phyloP scores from a whole-genome alignment of 2,113 vertebrate species.

The Oplegnathus fasciatus region DNA sequence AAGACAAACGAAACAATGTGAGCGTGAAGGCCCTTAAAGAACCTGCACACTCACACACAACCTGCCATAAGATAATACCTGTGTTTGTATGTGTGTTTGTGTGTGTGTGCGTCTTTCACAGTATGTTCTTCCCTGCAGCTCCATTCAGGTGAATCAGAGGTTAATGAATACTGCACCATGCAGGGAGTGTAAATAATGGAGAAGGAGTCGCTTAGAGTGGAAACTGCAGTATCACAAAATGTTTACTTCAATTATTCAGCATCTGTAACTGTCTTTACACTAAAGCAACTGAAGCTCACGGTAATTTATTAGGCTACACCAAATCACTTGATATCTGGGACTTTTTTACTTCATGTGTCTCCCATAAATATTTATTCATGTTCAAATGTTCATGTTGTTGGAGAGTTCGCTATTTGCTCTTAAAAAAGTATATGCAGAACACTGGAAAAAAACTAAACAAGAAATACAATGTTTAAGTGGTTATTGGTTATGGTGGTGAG shows the following conservation, averaged over 20 bases:
- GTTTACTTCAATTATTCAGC: constrained; percentile 41
- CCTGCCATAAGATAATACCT: background rate
- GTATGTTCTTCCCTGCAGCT: background rate
- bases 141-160: constrained; percentile 10
- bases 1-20: background rate
- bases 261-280: constrained; percentile 31
- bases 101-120: background rate
- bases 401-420: background rate
- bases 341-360: too few relatives aligned
- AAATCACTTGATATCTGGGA: background rate
- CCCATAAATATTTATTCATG: background rate
- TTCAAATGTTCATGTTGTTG: background rate
- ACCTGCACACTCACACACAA: background rate
- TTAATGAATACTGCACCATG: constrained; percentile 50
- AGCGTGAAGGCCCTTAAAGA: background rate
- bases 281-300: background rate
- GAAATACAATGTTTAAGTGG: background rate
- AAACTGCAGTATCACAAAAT: constrained; percentile 43
- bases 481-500: background rate
- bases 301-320: background rate
- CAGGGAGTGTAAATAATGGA: constrained; percentile 46
- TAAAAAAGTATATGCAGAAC: background rate
- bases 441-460: background rate
- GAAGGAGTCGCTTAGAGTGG: constrained; percentile 31
- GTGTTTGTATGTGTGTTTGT: background rate